Conservation (phyloP, 1,140 invertebrate species). For the Maniola jurtina region DNA sequence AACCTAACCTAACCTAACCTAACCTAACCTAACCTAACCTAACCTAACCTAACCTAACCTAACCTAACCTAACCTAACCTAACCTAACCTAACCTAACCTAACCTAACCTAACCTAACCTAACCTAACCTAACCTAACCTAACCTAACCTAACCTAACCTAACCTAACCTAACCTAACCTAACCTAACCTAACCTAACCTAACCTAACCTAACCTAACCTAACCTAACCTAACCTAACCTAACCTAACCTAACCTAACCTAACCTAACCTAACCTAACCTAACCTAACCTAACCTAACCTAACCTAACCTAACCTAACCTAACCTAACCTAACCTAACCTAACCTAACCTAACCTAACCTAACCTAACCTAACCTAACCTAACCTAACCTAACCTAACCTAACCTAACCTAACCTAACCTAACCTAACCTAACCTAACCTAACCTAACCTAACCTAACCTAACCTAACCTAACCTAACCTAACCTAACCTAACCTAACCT, state of each 20-base stretch:
- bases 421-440: slow-evolving; percentile 10
- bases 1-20: slow-evolving; percentile 19
- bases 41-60: slow-evolving; percentile 18
- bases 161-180: slow-evolving; percentile 17
- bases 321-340: slow-evolving; percentile 15
- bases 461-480: slow-evolving; percentile 9
- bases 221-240: no score
- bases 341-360: slow-evolving; percentile 12
- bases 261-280: slow-evolving; percentile 19
- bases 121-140: slow-evolving; percentile 17
- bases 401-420: slow-evolving; percentile 15
- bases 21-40: slow-evolving; percentile 18
- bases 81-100: slow-evolving; percentile 8
- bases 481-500: slow-evolving; percentile 7
- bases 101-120: slow-evolving; percentile 9
- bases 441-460: slow-evolving; percentile 16
- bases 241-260: slow-evolving; percentile 16
- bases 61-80: slow-evolving; percentile 19
- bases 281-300: slow-evolving; percentile 16
- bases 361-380: slow-evolving; percentile 16
- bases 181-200: slow-evolving; percentile 18
- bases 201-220: slow-evolving; percentile 14
- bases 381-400: slow-evolving; percentile 11
- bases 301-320: slow-evolving; percentile 17
- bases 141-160: slow-evolving; percentile 15